phyloP scores from a whole-genome alignment of 2,113 vertebrate species.

The Oenanthe oenanthe region DNA sequence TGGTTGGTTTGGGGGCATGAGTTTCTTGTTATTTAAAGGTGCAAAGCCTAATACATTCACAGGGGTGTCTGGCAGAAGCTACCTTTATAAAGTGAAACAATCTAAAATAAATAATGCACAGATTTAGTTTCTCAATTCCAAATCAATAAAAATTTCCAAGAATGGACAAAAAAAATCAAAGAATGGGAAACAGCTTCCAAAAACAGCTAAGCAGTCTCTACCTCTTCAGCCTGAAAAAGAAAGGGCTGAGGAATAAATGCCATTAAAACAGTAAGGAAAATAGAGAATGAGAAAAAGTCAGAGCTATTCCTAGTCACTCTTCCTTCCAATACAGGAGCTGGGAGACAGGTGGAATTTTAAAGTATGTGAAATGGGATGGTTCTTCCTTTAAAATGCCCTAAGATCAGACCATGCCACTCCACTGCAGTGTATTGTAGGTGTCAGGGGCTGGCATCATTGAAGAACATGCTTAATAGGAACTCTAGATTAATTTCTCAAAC shows the following conservation, averaged over 20 bases:
- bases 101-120: background rate
- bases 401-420: background rate
- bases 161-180: background rate
- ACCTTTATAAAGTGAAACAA: background rate
- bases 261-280: background rate
- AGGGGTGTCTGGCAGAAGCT: background rate
- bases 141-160: background rate
- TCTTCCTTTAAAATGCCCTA: background rate
- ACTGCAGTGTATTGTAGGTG: background rate
- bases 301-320: background rate
- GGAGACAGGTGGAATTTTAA: background rate
- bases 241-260: background rate
- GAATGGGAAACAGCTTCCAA: background rate
- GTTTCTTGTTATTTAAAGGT: background rate
- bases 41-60: background rate
- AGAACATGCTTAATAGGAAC: background rate
- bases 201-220: background rate
- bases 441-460: background rate
- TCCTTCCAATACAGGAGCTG: background rate
- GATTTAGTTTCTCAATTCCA: background rate
- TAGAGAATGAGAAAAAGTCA: background rate
- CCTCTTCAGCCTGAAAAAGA: background rate
- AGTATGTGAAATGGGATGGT: background rate
- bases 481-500: background rate
- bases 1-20: background rate